Base-by-base conservation (phyloP, 1,140 invertebrate genomes). In the Prorops nasuta region DNA sequence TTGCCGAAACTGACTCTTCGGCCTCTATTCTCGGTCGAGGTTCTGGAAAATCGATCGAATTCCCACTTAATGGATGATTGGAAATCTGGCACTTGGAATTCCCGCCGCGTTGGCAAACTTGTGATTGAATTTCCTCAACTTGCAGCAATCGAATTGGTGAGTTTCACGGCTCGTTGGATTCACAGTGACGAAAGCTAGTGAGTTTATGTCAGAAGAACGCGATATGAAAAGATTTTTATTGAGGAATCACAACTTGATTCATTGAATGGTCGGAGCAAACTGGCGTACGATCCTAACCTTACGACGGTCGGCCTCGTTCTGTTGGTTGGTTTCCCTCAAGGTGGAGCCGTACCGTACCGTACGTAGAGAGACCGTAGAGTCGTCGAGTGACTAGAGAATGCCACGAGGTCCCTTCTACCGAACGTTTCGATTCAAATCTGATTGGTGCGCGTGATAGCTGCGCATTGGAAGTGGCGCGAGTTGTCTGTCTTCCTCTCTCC, bases 361-460 rank as follows among this genome's bases (percentile, higher is more conserved):
- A 6, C 47, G 22, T 18, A 31, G 15, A n/a, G n/a, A n/a, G n/a
- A n/a, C n/a, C n/a, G n/a, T 31, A 9, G 14, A 22, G 28, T 39
- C 45, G 31, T 43, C 34, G 16, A 12, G 38, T 21, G 8, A 42
- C 40, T 28, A 1, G 40, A 3, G 10, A 21, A 34, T 58, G 49
- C 63, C 67, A 70, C 67, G 67, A 70, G 67, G 67, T 66, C 62
- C 67, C 69, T 56, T 47, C 55, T 49, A 57, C 17, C 22, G 28
- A n/a, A 14, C 9, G 31, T 17, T 24, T n/a, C 28, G 12, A 56
- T 77, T 76, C 62, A 64, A 77, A 74, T 74, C 53, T 50, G 47
- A 77, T 77, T 77, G 74, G 74, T 58, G 74, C 73, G 74, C 70
- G 39, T 16, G 1, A 15, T 21, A 37, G 58, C n/a, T 77, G 74